phyloP scores from a whole-genome alignment of 2,888 invertebrate species.

The Eremobia ochroleuca region DNA sequence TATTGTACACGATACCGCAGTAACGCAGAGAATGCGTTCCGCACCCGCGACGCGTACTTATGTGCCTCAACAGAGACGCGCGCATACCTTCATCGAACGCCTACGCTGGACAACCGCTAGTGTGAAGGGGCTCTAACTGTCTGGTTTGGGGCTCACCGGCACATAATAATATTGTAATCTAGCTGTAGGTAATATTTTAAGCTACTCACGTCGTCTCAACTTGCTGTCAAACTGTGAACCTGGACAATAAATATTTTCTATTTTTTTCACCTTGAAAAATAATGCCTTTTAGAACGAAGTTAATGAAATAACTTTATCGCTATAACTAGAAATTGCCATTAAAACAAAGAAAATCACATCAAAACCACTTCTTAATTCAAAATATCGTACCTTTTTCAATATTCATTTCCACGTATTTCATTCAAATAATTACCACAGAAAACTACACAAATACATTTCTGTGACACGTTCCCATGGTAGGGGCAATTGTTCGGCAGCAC shows the following conservation, averaged over 20 bases:
- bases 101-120: too few species aligned
- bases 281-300: neutral
- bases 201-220: too few species aligned
- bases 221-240: too few species aligned
- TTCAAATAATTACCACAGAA: constrained; percentile 8
- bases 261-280: neutral
- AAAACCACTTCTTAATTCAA: neutral
- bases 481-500: constrained; percentile 31
- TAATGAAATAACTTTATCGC: neutral
- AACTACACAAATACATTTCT: constrained; percentile 8
- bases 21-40: too few species aligned
- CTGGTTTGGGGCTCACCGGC: neutral
- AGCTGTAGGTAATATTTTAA: too few species aligned
- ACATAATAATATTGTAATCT: too few species aligned
- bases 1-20: too few species aligned
- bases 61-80: too few species aligned
- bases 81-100: too few species aligned
- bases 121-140: too few species aligned
- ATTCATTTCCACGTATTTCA: constrained; percentile 3
- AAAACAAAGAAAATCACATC: neutral
- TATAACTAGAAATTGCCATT: neutral
- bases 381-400: neutral
- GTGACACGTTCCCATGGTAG: constrained; percentile 4
- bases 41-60: too few species aligned
- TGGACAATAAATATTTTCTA: too few species aligned